Percentiles rank a stretch among this genome's conserved stretches.
Evolutionary conservation across 2,888 invertebrate species (phyloP).

Genomic region (Hesperia comma): DNA sequence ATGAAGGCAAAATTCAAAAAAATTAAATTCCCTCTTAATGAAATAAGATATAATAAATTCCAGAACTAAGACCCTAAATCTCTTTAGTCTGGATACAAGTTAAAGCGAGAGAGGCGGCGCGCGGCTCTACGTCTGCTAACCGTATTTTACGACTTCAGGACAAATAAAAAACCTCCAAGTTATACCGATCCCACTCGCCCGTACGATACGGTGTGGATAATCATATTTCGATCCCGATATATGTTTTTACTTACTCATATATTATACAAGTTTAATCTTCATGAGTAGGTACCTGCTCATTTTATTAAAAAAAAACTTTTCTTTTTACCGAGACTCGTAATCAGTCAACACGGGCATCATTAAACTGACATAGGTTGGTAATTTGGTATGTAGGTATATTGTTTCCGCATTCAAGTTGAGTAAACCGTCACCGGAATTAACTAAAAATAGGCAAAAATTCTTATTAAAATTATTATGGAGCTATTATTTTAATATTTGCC

Average conservation of each 20-base stretch:
- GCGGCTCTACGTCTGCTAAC: not conserved
- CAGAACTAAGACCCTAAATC: constrained; percentile 23
- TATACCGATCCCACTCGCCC: not conserved
- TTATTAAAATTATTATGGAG: no score
- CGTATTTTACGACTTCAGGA: constrained; percentile 17
- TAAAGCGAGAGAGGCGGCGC: constrained; percentile 12
- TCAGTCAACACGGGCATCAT: no score
- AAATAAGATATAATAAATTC: constrained; percentile 24
- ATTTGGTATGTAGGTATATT: no score
- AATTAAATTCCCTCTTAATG: not conserved
- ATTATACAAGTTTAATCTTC: not conserved
- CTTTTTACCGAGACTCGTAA: no score
- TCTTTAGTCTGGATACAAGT: constrained; percentile 25
- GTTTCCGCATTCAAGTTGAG: no score
- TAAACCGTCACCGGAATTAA: no score
- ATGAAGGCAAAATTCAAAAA: not conserved
- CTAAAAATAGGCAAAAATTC: no score
- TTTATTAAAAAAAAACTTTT: no score
- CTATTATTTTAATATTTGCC: no score
- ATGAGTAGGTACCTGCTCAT: not conserved
- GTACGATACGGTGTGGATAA: constrained; percentile 4
- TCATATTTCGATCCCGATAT: constrained; percentile 5
- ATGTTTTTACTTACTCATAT: constrained; percentile 1
- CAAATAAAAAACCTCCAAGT: constrained; percentile 12
- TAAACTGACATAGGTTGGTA: no score